Conservation (phyloP, 2,113 vertebrate species). For the Cynopterus brachyotis region DNA sequence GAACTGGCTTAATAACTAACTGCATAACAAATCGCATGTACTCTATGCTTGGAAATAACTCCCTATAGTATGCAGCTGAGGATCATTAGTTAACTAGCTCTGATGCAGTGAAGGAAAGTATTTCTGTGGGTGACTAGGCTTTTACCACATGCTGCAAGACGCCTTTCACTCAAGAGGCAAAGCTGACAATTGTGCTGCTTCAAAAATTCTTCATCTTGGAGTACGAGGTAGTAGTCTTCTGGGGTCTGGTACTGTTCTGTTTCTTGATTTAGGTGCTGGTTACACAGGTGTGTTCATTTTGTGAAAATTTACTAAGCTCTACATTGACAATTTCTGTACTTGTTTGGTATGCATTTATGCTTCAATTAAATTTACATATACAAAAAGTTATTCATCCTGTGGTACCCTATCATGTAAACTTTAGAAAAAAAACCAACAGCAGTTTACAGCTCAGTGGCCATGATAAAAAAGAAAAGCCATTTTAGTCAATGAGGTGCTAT, state of each 20-base stretch:
- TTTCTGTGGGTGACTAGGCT: not conserved
- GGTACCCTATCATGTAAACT: not conserved
- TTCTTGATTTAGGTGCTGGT: not conserved
- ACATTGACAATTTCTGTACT: not conserved
- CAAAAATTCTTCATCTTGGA: constrained; percentile 9
- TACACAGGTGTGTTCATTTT: constrained; percentile 5
- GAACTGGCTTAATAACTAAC: not conserved
- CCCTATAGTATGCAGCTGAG: not conserved
- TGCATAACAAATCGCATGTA: not conserved
- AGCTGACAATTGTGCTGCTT: not conserved
- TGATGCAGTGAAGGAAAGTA: not conserved
- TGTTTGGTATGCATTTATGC: not conserved
- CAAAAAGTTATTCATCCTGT: not conserved
- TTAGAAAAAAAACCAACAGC: not conserved
- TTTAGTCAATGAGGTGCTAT: not conserved
- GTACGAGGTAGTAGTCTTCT: not conserved
- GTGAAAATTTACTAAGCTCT: constrained; percentile 31
- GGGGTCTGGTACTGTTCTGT: not conserved
- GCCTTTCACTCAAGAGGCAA: not conserved
- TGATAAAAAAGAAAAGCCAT: constrained; percentile 25
- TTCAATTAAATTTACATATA: constrained; percentile 21
- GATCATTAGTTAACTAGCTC: not conserved
- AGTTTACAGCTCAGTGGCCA: not conserved
- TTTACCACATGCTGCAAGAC: not conserved
- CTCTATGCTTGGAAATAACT: not conserved